Evolutionary conservation across 2,113 vertebrate genomes (phyloP).

Genomic region (Oreocharis arfaki): DNA sequence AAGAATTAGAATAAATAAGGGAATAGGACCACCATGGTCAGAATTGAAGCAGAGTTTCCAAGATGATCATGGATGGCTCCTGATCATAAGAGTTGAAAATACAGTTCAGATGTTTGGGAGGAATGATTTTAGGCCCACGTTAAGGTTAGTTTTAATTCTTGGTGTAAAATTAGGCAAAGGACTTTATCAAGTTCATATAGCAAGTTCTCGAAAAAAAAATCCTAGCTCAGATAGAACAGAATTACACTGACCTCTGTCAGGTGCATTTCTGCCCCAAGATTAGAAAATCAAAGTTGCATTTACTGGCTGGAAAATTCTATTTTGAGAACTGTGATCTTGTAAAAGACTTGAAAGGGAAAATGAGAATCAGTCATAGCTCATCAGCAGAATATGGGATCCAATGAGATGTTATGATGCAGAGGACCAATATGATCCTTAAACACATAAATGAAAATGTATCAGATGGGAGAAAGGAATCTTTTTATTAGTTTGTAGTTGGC

Average conservation of each 20-base stretch:
- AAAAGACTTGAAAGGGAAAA: background rate
- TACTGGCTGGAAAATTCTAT: background rate
- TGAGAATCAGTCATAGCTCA: background rate
- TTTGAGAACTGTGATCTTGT: background rate
- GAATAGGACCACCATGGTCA: background rate
- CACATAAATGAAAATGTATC: background rate
- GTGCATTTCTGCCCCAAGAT: background rate
- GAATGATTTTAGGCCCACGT: background rate
- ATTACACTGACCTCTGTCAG: background rate
- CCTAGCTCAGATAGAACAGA: background rate
- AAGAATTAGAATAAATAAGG: background rate
- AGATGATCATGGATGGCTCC: background rate
- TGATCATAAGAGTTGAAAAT: background rate
- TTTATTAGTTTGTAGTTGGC: background rate
- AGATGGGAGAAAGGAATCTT: background rate
- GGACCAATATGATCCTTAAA: background rate
- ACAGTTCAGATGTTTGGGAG: background rate
- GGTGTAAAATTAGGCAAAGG: background rate
- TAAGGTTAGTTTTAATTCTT: background rate
- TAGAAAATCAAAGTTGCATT: constrained; percentile 17
- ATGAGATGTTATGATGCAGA: background rate
- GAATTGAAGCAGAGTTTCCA: background rate
- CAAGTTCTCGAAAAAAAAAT: background rate
- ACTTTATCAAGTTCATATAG: background rate
- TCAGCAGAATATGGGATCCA: background rate